Conservation (phyloP, 2,888 invertebrate genomes). For the Pristionchus exspectatus region DNA sequence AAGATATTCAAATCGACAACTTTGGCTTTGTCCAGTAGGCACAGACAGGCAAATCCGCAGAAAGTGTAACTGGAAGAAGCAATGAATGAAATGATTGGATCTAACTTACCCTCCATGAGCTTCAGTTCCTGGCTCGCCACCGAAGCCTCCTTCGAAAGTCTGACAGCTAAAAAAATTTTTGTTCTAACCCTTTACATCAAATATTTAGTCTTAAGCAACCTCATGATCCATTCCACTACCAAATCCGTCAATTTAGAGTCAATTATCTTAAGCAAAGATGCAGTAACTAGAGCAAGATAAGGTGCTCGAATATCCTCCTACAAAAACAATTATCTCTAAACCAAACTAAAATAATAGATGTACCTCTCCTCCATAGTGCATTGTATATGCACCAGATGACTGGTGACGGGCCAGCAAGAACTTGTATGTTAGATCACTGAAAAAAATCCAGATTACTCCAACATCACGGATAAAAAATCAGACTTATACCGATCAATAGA, state of each 20-base stretch:
- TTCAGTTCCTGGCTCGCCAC: conserved; percentile 93
- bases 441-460: conserved; percentile 24
- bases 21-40: conserved; percentile 84
- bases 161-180: conserved; percentile 86
- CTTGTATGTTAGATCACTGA: conserved; percentile 85
- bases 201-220: conserved; percentile 79
- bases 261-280: conserved; percentile 88
- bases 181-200: neutral
- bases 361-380: conserved; percentile 92
- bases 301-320: conserved; percentile 85
- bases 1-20: conserved; percentile 63
- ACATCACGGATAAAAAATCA: too few relatives aligned
- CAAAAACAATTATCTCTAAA: neutral
- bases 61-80: conserved; percentile 86
- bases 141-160: conserved; percentile 98
- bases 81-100: neutral
- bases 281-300: conserved; percentile 95
- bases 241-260: conserved; percentile 88
- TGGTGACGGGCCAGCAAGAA: conserved; percentile 89
- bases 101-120: conserved; percentile 91
- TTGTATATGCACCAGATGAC: conserved; percentile 91
- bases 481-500: conserved; percentile 87
- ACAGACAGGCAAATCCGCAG: conserved; percentile 93
- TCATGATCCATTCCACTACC: conserved; percentile 92
- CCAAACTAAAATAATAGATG: neutral